Evolutionary conservation across 2,797 vertebrate species (phyloP), one percentile per base, ranked within the genome.

Genomic region (Peromyscus attwateri): DNA sequence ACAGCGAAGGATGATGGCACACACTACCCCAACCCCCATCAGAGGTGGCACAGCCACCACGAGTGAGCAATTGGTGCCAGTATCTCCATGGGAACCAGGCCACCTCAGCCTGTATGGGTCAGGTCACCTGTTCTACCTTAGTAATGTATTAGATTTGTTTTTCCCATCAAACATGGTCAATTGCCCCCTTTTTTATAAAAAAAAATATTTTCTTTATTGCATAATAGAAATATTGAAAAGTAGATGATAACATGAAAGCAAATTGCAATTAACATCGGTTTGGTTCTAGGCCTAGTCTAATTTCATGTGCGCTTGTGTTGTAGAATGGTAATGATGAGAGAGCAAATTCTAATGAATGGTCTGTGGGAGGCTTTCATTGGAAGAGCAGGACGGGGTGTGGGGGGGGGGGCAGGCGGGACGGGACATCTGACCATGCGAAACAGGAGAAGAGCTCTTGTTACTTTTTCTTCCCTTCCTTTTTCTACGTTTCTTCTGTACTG

Each of bases 221-320:
- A 68, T 6, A 85, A 68, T 27, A 29, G 87, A 97, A 79, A 55
- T 91, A 6, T 46, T 71, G 71, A 62, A 89, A 91, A 83, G n/a
- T 70, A 70, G 76, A n/a, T 77, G 77, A 68, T 62, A 14, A 25
- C 94, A n/a, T 60, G 25, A 87, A 92, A 76, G 37, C 21, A 92
- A 91, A 83, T 62, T 12, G 71, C 93, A 68, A 49, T 81, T 66
- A 96, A 40, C 13, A 9, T 76, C 62, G 31, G 34, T 94, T 91
- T 19, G 52, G 23, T 2, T 73, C 46, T 95, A 77, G 55, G 31
- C 55, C 92, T 84, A 70, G 80, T 29, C 88, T 87, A 29, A 52
- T 77, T 96, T 89, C 84, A 27, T n/a, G 1, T 82, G 6, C 31
- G 11, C 3, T 73, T 64, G 2, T 57, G 57, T 55, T 68, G n/a